Evolutionary conservation across 2,888 invertebrate genomes (phyloP).

Genomic region (Syrphus vitripennis): DNA sequence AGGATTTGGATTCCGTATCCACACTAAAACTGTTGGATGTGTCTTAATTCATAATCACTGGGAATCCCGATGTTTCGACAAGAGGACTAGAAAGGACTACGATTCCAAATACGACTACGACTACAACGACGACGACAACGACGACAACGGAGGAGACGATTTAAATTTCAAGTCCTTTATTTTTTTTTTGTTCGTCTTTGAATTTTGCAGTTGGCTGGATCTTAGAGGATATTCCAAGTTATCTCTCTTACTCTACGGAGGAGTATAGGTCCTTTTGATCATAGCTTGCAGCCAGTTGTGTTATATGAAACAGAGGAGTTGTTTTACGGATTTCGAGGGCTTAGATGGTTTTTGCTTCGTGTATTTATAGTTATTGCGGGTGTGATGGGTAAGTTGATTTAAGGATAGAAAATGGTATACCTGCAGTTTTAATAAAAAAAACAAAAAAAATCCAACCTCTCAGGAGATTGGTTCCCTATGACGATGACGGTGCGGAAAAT

Average conservation of each 20-base stretch:
- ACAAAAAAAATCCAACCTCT: constrained; percentile 27
- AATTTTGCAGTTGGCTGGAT: constrained; percentile 51
- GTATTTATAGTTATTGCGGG: neutral
- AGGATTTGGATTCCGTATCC: constrained; percentile 60
- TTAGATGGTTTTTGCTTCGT: constrained; percentile 29
- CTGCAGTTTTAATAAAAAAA: neutral
- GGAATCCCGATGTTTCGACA: constrained; percentile 68
- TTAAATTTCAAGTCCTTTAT: constrained; percentile 58
- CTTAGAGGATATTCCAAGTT: constrained; percentile 10
- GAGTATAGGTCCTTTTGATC: constrained; percentile 46
- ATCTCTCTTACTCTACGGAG: neutral
- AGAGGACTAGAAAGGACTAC: constrained; percentile 44
- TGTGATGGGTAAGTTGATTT: constrained; percentile 67
- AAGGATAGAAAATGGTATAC: constrained; percentile 43
- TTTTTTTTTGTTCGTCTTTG: constrained; percentile 34
- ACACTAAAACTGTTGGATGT: constrained; percentile 62
- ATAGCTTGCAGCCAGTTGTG: constrained; percentile 24
- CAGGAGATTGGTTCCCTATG: constrained; percentile 49
- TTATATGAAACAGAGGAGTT: constrained; percentile 23
- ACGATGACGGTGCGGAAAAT: constrained; percentile 67
- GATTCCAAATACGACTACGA: constrained; percentile 7
- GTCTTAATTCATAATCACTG: constrained; percentile 71
- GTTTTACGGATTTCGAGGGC: constrained; percentile 46
- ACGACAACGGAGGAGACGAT: constrained; percentile 46
- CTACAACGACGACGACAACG: constrained; percentile 12